A percentile compares a stretch with the other conserved stretches of the same genome.
Conservation (phyloP, 2,113 vertebrate species). For the Sphaerodactylus townsendi region DNA sequence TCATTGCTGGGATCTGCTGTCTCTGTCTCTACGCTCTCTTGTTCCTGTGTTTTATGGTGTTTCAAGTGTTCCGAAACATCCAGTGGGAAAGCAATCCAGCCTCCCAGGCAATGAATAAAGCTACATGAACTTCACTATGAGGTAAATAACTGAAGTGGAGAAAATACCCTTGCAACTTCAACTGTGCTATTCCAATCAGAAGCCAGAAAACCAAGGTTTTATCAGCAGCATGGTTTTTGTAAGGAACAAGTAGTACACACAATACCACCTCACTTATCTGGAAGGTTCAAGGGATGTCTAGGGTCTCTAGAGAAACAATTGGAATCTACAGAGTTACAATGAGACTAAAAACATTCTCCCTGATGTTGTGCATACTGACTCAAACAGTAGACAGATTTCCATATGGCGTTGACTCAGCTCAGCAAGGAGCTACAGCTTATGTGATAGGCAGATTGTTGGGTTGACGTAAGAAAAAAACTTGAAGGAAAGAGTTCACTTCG, state of each 20-base stretch:
- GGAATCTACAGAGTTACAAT: not conserved
- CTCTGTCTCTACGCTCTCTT: slow-evolving; percentile 98
- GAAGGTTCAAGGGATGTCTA: not conserved
- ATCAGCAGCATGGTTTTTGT: slow-evolving; percentile 33
- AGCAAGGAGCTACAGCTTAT: too few relatives aligned
- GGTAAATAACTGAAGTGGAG: slow-evolving; percentile 66
- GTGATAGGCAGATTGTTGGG: too few relatives aligned
- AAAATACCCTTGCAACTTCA: not conserved
- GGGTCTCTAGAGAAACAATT: not conserved
- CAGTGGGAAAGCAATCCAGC: slow-evolving; percentile 89
- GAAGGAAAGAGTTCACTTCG: too few relatives aligned
- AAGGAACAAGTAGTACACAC: not conserved
- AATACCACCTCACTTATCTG: not conserved
- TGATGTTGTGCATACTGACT: too few relatives aligned
- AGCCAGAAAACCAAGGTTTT: not conserved
- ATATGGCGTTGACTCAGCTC: too few relatives aligned
- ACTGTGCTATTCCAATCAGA: not conserved
- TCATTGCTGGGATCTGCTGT: slow-evolving; percentile 95
- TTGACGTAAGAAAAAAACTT: too few relatives aligned
- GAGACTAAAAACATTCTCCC: too few relatives aligned
- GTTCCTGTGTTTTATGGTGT: slow-evolving; percentile 98
- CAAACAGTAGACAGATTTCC: too few relatives aligned
- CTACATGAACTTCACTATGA: slow-evolving; percentile 93
- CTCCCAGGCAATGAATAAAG: slow-evolving; percentile 95
- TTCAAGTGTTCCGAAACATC: slow-evolving; percentile 98